Evolutionary conservation across 2,888 invertebrate species (phyloP).

Genomic region (Copidosoma aretas): DNA sequence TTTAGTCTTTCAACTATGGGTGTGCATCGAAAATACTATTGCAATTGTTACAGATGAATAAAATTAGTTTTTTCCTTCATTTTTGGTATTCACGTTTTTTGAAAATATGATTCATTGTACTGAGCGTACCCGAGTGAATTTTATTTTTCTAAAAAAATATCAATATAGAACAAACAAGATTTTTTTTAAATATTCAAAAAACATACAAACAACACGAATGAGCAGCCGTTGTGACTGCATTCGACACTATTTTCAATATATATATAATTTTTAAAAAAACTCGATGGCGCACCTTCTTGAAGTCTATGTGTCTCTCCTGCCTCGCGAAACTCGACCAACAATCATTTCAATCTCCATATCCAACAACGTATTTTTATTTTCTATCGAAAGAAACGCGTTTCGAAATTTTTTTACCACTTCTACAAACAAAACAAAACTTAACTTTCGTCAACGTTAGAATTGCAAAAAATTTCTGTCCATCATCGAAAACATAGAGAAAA

Average conservation of each 20-base stretch:
- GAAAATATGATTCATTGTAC: constrained; percentile 25
- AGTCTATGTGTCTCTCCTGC: constrained; percentile 31
- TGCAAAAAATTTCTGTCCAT: constrained; percentile 39
- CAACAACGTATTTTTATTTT: constrained; percentile 18
- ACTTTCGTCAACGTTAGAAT: constrained; percentile 31
- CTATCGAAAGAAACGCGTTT: constrained; percentile 40
- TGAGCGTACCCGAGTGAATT: constrained; percentile 20
- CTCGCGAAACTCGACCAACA: constrained; percentile 31
- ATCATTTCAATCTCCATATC: constrained; percentile 12
- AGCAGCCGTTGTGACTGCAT: constrained; percentile 29
- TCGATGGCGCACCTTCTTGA: constrained; percentile 38
- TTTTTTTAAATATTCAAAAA: constrained; percentile 29
- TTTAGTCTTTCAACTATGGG: constrained; percentile 17
- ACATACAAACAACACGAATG: constrained; percentile 36
- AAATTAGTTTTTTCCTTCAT: constrained; percentile 18
- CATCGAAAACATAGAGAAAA: constrained; percentile 24
- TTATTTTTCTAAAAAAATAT: constrained; percentile 18
- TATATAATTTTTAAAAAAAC: constrained; percentile 31
- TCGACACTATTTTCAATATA: constrained; percentile 32
- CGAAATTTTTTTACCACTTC: constrained; percentile 29
- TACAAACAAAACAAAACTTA: constrained; percentile 35
- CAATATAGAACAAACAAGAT: constrained; percentile 38
- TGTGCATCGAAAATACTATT: constrained; percentile 38
- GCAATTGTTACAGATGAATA: constrained; percentile 14
- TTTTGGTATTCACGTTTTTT: constrained; percentile 19